Evolutionary conservation across 1,140 invertebrate genomes (phyloP).

Genomic region (Periplaneta americana): DNA sequence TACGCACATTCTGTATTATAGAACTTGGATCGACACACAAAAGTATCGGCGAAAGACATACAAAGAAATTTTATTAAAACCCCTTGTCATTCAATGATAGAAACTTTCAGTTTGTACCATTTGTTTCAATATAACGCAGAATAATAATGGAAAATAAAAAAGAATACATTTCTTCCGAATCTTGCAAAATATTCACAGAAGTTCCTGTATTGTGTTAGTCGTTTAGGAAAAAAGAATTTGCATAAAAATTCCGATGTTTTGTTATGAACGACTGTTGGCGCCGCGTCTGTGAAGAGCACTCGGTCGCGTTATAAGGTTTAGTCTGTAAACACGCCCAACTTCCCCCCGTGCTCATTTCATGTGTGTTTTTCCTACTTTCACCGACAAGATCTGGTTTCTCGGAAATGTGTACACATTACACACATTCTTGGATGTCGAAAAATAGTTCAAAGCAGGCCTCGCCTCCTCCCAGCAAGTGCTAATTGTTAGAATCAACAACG

Average conservation of each 20-base stretch:
- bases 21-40: too few species aligned
- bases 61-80: too few species aligned
- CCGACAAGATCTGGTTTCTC: neutral
- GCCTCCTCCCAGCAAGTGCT: neutral
- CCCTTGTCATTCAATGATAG: too few species aligned
- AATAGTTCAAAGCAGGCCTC: neutral
- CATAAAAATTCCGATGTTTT: neutral
- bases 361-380: neutral
- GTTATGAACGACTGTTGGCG: neutral
- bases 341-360: neutral
- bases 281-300: neutral
- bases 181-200: neutral
- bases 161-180: neutral
- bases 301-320: neutral
- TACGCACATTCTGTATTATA: too few species aligned
- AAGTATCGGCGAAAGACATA: too few species aligned
- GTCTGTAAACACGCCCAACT: neutral
- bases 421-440: neutral
- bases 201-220: neutral
- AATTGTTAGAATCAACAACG: neutral
- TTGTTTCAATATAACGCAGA: too few species aligned
- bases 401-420: neutral
- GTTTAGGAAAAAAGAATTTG: neutral
- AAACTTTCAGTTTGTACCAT: too few species aligned
- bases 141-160: neutral